A percentile compares a stretch with the other conserved stretches of the same genome.
phyloP scores from a whole-genome alignment of 2,888 invertebrate genomes.

The Aelia acuminata region DNA sequence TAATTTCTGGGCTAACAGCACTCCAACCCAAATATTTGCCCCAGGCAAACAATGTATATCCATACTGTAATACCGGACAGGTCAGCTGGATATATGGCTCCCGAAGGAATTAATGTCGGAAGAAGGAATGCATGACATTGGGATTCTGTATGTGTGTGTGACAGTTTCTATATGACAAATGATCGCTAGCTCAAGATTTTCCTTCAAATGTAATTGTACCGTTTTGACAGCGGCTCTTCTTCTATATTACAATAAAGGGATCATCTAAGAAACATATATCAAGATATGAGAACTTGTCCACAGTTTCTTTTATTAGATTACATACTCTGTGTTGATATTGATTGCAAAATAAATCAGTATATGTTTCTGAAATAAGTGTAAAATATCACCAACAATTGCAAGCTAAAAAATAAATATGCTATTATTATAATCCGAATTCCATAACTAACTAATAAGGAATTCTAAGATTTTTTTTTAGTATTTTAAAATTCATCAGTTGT shows the following conservation, averaged over 20 bases:
- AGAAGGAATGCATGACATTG: constrained; percentile 14
- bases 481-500: too few species aligned
- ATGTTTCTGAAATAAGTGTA: too few species aligned
- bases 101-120: neutral
- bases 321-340: too few species aligned
- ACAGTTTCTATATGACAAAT: constrained; percentile 4
- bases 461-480: too few species aligned
- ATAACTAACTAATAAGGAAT: too few species aligned
- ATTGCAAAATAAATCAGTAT: too few species aligned
- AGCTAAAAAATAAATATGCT: too few species aligned
- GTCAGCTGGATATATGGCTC: neutral
- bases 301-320: too few species aligned
- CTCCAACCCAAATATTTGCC: neutral
- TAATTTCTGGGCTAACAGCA: neutral
- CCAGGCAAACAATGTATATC: neutral
- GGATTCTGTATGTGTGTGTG: neutral
- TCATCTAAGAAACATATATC: neutral
- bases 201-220: neutral
- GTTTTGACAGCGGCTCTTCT: neutral
- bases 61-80: neutral
- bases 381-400: too few species aligned
- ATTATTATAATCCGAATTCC: too few species aligned
- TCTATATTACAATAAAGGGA: neutral
- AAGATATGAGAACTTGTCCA: too few species aligned
- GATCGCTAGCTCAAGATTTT: neutral